phyloP scores from a whole-genome alignment of 2,797 vertebrate species.

The Liparis tanakae region DNA sequence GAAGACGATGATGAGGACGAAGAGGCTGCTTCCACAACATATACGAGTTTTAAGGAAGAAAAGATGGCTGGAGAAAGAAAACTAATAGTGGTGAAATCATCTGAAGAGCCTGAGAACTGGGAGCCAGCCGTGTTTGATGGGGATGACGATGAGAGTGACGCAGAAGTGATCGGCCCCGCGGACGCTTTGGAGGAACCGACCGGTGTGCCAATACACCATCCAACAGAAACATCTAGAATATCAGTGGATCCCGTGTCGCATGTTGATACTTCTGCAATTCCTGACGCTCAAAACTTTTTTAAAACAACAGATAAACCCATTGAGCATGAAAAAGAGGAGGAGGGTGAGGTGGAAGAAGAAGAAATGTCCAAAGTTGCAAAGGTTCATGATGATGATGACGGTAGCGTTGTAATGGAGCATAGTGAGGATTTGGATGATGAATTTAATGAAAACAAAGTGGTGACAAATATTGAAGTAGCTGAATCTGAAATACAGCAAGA shows the following conservation, averaged over 20 bases:
- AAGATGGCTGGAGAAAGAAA: slow-evolving; percentile 25
- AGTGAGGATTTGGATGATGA: slow-evolving; percentile 8
- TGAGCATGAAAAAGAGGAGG: slow-evolving; percentile 1
- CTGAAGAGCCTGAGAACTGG: slow-evolving; percentile 36
- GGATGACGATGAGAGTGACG: slow-evolving; percentile 1
- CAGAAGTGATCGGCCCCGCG: slow-evolving; percentile 15
- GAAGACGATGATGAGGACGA: slow-evolving; percentile 52
- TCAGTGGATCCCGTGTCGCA: not conserved
- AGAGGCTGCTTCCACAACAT: not conserved
- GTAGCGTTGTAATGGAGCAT: slow-evolving; percentile 8
- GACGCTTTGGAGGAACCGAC: slow-evolving; percentile 30
- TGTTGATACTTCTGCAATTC: slow-evolving; percentile 9
- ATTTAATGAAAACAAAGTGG: slow-evolving; percentile 37
- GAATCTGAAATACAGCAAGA: slow-evolving; percentile 20
- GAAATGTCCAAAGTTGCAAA: not conserved
- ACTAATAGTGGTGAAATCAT: slow-evolving; percentile 25
- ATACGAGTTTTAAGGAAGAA: not conserved
- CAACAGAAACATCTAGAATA: slow-evolving; percentile 25
- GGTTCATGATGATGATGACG: not conserved
- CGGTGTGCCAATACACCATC: slow-evolving; percentile 21
- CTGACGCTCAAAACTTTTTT: slow-evolving; percentile 11
- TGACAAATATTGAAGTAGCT: not conserved
- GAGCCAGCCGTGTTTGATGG: not conserved
- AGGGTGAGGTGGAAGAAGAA: not conserved
- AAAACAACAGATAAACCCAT: slow-evolving; percentile 24